Evolutionary conservation across 2,888 invertebrate species (phyloP).

Genomic region (Smittia sp.): DNA sequence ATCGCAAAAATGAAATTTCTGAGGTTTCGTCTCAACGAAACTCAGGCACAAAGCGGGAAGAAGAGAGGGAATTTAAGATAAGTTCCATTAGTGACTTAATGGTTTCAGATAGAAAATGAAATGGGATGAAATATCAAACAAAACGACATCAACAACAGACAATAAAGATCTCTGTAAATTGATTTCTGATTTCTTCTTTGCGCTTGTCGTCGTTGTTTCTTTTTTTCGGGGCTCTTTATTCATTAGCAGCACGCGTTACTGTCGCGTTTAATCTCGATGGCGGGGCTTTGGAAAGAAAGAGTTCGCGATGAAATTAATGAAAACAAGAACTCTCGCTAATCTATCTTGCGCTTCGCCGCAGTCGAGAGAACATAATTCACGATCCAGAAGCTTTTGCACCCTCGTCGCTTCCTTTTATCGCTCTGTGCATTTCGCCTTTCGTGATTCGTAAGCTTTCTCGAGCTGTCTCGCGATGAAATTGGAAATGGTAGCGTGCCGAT

Average conservation of each 20-base stretch:
- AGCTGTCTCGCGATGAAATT: background rate
- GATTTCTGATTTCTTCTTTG: constrained; percentile 26
- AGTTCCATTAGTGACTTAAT: constrained; percentile 42
- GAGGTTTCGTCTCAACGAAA: background rate
- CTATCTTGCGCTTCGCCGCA: background rate
- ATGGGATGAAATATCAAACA: constrained; percentile 36
- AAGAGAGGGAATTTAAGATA: constrained; percentile 40
- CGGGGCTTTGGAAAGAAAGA: background rate
- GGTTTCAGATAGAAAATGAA: constrained; percentile 39
- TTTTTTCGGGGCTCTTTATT: constrained; percentile 15
- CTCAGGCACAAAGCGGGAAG: constrained; percentile 5
- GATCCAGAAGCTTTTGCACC: constrained; percentile 22
- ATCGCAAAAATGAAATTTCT: constrained; percentile 20
- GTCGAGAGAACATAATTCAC: constrained; percentile 17
- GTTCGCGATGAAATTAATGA: constrained; percentile 1
- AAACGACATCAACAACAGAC: constrained; percentile 33
- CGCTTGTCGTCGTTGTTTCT: background rate
- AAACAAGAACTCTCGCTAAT: constrained; percentile 7
- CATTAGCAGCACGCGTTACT: constrained; percentile 41
- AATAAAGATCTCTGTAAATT: constrained; percentile 41
- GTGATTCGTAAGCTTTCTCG: background rate
- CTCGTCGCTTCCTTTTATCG: background rate
- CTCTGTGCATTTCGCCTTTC: background rate
- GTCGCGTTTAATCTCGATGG: constrained; percentile 30
- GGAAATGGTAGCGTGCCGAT: constrained; percentile 28